These are phyloP conservation scores for Rhyzopertha dominica DNA, from an alignment of 1,140 invertebrate species.

Conservation along the genomic window DNA sequence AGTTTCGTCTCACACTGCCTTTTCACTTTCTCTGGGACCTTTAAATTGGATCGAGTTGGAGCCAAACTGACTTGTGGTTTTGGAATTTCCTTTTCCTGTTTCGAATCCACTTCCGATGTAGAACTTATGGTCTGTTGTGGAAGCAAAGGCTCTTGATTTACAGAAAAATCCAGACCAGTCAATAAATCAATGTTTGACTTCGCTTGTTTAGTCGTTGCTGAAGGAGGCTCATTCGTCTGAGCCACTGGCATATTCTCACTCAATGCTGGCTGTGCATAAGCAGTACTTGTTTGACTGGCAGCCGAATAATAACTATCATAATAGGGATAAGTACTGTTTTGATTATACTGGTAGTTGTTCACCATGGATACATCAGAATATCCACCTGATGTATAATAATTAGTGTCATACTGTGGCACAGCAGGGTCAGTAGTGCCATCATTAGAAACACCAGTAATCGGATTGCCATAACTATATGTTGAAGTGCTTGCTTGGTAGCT, in stretches of 20 bases:
- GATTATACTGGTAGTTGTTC: too few species aligned
- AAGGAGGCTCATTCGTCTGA: too few species aligned
- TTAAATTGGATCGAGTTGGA: too few species aligned
- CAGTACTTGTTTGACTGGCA: background rate
- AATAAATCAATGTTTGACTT: slow-evolving; percentile 67
- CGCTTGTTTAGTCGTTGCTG: slow-evolving; percentile 14
- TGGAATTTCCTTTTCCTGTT: slow-evolving; percentile 12
- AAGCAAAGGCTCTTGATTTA: slow-evolving; percentile 62
- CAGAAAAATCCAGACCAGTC: slow-evolving; percentile 69
- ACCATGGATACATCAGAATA: too few species aligned
- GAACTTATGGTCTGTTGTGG: slow-evolving; percentile 49
- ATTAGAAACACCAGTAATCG: too few species aligned
- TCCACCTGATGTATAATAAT: too few species aligned
- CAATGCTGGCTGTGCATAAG: background rate
- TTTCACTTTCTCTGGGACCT: slow-evolving; percentile 28
- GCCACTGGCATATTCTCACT: background rate
- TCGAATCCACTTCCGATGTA: slow-evolving; percentile 12
- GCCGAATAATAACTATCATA: background rate
- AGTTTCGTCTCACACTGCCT: too few species aligned
- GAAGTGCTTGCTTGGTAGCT: too few species aligned
- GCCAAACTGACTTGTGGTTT: slow-evolving; percentile 9
- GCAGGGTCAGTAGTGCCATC: too few species aligned
- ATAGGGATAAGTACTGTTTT: too few species aligned
- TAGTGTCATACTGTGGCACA: too few species aligned
- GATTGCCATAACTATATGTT: too few species aligned